Evolutionary conservation across 1,140 invertebrate species (phyloP).

Genomic region (Ceratina australensis): DNA sequence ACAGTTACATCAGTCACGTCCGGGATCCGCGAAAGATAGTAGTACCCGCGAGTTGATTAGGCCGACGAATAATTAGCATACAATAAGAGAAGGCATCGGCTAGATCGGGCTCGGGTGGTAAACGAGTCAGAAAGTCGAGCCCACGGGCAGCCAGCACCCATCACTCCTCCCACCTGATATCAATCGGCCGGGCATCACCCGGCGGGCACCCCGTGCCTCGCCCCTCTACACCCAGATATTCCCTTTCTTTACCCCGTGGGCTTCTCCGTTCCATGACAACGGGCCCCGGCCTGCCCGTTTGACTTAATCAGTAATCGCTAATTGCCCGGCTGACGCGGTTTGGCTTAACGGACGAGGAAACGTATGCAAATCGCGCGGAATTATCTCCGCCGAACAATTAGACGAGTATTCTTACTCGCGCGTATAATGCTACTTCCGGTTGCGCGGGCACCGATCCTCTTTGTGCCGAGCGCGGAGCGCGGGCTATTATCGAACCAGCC

Average conservation of each 20-base stretch:
- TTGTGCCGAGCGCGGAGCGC: background rate
- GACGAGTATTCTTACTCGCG: slow-evolving; percentile 74
- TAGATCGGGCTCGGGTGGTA: slow-evolving; percentile 67
- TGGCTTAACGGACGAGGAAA: slow-evolving; percentile 75
- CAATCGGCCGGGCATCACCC: slow-evolving; percentile 74
- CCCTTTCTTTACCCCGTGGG: slow-evolving; percentile 18
- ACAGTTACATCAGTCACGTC: slow-evolving; percentile 56
- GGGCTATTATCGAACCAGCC: slow-evolving; percentile 38
- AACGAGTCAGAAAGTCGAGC: slow-evolving; percentile 67
- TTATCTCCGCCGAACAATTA: slow-evolving; percentile 78
- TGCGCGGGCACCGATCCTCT: slow-evolving; percentile 42
- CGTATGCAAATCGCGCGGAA: slow-evolving; percentile 76
- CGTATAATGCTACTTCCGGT: slow-evolving; percentile 76
- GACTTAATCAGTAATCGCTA: slow-evolving; percentile 80
- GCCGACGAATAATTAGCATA: slow-evolving; percentile 75
- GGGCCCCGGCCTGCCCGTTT: slow-evolving; percentile 69
- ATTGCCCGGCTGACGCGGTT: slow-evolving; percentile 76
- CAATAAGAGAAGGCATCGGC: slow-evolving; percentile 73
- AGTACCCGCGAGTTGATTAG: slow-evolving; percentile 60
- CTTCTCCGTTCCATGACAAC: slow-evolving; percentile 26
- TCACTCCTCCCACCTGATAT: slow-evolving; percentile 74
- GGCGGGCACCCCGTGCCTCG: slow-evolving; percentile 45
- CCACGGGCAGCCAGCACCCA: slow-evolving; percentile 71
- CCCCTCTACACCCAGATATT: slow-evolving; percentile 34
- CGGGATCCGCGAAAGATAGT: slow-evolving; percentile 57